Evolutionary conservation across 2,888 invertebrate species (phyloP), one percentile per base, ranked within the genome.

Genomic region (Pyralis farinalis): DNA sequence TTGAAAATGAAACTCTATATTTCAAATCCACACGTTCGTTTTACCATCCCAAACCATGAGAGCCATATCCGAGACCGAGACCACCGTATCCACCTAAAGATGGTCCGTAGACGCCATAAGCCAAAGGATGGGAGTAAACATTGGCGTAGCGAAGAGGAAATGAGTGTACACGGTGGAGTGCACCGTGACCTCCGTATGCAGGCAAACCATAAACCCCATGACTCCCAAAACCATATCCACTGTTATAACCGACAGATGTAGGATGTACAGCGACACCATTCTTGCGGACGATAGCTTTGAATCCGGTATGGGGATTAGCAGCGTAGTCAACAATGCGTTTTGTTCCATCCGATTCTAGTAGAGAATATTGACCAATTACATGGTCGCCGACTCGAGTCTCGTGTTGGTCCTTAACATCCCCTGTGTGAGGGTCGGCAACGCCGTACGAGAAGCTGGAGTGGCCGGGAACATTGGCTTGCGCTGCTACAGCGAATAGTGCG

Each of bases 321-420:
- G 81, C 78, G 66, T 90, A 90, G 56, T 90, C 88, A 0, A 90
- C 90, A 8, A 72, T 77, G 42, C 90, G 80, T 43, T 80, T 80
- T 25, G 81, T 83, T 43, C 90, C 90, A 55, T 90, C 90, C 27
- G 90, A 70, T 33, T 90, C 90, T 8, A 75, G 53, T 10, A 90
- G 71, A 7, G 89, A 88, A 68, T 90, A 90, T 47, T 85, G 81
- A 10, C 90, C 89, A 33, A 80, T 79, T 7, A 90, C 90, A 37
- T 70, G 76, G 62, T 85, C 81, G n/a, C 90, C 90, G 35, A 73
- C 73, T 16, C 90, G 78, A 43, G 72, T 74, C 58, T 90, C 90
- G 28, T 73, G 71, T 58, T 90, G 90, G 63, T 71, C 82, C 54
- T 90, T 90, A 36, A 76, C 71, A 55, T 90, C 91, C 1, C 90